A percentile compares a stretch with the other conserved stretches of the same genome.
Evolutionary conservation across 1,140 invertebrate species (phyloP).

Genomic region (Pristionchus pacificus): DNA sequence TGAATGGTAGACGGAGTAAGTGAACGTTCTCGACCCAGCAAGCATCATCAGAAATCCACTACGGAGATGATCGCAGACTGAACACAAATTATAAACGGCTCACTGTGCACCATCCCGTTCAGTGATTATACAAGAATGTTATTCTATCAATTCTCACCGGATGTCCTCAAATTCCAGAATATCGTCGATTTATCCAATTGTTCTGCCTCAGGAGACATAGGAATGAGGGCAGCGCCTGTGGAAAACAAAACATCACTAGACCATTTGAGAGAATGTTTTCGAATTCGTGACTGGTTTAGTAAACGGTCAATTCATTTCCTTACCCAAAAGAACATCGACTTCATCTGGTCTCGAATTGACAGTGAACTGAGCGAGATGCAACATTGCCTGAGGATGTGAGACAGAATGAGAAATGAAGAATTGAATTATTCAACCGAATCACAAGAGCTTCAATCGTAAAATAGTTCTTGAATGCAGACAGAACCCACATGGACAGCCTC

Average conservation of each 20-base stretch:
- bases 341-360: too few species aligned
- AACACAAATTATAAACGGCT: background rate
- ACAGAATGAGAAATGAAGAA: background rate
- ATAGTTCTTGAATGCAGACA: background rate
- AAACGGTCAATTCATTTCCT: conserved; percentile 3
- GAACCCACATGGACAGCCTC: background rate
- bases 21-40: conserved; percentile 19
- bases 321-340: too few species aligned
- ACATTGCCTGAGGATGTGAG: background rate
- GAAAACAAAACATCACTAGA: background rate
- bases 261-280: background rate
- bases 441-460: background rate
- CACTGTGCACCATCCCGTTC: too few species aligned
- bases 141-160: conserved; percentile 5
- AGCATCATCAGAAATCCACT: conserved; percentile 24
- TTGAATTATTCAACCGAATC: too few species aligned
- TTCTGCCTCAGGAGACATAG: conserved; percentile 14
- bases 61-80: conserved; percentile 29
- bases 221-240: conserved; percentile 25
- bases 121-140: background rate
- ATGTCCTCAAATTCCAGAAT: conserved; percentile 29
- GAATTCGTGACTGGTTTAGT: background rate
- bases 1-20: conserved; percentile 18
- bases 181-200: conserved; percentile 17
- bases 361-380: too few species aligned